phyloP scores from a whole-genome alignment of 2,797 vertebrate genomes.

The Darevskia mixta region DNA sequence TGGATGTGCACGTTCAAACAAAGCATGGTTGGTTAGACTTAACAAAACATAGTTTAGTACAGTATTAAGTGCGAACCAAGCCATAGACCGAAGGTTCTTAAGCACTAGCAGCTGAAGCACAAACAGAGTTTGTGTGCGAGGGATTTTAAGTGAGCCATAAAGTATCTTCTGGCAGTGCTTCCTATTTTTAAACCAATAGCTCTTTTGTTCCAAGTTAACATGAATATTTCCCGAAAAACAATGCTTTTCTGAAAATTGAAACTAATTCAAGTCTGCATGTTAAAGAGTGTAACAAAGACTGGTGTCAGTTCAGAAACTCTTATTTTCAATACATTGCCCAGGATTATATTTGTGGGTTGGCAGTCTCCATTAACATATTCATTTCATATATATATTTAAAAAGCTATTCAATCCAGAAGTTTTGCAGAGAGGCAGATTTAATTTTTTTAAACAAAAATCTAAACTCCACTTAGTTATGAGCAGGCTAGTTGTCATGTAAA shows the following conservation, averaged over 20 bases:
- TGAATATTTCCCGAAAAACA: background rate
- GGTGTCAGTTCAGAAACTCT: background rate
- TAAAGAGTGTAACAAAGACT: background rate
- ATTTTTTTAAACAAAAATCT: background rate
- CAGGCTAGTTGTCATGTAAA: background rate
- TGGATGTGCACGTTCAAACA: too few relatives aligned
- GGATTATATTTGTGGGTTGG: background rate
- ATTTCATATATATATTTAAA: background rate
- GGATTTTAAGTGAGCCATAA: background rate
- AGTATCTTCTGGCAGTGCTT: background rate
- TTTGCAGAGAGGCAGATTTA: background rate
- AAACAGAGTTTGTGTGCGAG: background rate
- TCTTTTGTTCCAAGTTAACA: background rate
- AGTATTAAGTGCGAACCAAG: too few relatives aligned
- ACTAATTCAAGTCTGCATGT: background rate
- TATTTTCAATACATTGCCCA: accelerated
- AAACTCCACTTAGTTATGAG: background rate
- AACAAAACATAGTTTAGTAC: too few relatives aligned
- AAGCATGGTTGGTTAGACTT: too few relatives aligned
- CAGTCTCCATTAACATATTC: background rate
- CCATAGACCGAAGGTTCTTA: background rate
- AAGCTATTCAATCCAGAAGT: background rate
- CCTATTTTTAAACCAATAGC: background rate
- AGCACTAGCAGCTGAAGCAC: background rate
- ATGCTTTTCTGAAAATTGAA: background rate